A percentile compares a stretch with the other conserved stretches of the same genome.
phyloP scores from a whole-genome alignment of 2,888 invertebrate species.

The Drosophila mulleri region DNA sequence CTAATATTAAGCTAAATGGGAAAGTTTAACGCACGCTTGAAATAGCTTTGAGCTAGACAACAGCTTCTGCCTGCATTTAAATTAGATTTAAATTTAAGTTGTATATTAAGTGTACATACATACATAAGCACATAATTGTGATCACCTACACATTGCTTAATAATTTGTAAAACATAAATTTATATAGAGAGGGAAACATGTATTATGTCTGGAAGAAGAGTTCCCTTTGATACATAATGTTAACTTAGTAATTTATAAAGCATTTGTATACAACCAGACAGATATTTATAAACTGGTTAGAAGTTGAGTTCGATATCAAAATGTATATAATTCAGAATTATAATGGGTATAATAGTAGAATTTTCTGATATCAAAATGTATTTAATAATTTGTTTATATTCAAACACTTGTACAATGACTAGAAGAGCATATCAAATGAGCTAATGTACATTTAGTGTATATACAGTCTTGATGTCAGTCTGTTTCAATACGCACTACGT shows the following conservation, averaged over 20 bases:
- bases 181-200: background rate
- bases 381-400: background rate
- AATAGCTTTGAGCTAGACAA: background rate
- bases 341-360: no score
- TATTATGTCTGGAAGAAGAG: background rate
- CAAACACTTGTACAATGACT: background rate
- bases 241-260: background rate
- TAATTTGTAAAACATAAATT: background rate
- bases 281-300: background rate
- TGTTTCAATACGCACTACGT: background rate
- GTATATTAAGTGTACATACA: slow-evolving; percentile 4
- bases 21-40: background rate
- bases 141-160: slow-evolving; percentile 19
- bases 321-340: background rate
- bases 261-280: background rate
- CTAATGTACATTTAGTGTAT: background rate
- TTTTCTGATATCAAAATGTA: no score
- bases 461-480: background rate
- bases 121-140: slow-evolving; percentile 9
- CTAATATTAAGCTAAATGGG: background rate
- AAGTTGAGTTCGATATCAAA: background rate
- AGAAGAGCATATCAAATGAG: background rate
- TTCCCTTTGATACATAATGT: background rate
- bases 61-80: background rate
- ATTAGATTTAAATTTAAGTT: background rate